Evolutionary conservation across 2,113 vertebrate genomes (phyloP), one percentile per base, ranked within the genome.

Genomic region (Saccopteryx bilineata): DNA sequence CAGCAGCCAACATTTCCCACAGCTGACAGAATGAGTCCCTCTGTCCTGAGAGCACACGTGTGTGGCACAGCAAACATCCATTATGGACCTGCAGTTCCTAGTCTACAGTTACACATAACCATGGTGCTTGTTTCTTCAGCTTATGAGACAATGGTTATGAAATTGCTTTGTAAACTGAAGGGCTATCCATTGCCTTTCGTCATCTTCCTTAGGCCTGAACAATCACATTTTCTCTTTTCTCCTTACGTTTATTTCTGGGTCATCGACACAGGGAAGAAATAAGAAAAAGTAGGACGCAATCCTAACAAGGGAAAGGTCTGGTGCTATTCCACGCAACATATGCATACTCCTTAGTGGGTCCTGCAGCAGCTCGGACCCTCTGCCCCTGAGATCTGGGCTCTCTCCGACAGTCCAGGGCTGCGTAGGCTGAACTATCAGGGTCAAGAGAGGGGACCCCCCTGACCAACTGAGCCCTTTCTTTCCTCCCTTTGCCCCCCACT

Each of bases 181-280:
- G 61, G 3, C 8, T 24, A 15, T 17, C 15, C 24, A 3, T 12
- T 31, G 48, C 90, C 48, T 92, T 33, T 21, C 24, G 46, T 72
- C 48, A 60, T 33, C 52, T 94, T 91, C 48, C 23, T 48, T 14
- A 19, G 31, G 12, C 17, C 52, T 72, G 48, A 87, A 19, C 17
- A 9, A 13, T 48, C 48, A 19, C 19, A 33, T 86, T 82, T 91
- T 63, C 65, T 69, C 63, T 93, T 69, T 69, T 96, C 78, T 86
- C 54, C 9, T 9, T 39, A 17, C 19, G 4, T 87, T 90, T 93
- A 76, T 78, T 87, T 23, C 26, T 72, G 58, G 75, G 23, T 91
- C 63, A 31, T 3, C 9, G 54, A 56, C 75, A 52, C 26, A 72
- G 31, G 9, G 9, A 11, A 39, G 54, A 63, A 54, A 75, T 1